These are phyloP conservation scores for Ophraella communa DNA, from an alignment of 2,888 invertebrate species.

Conservation along the genomic window DNA sequence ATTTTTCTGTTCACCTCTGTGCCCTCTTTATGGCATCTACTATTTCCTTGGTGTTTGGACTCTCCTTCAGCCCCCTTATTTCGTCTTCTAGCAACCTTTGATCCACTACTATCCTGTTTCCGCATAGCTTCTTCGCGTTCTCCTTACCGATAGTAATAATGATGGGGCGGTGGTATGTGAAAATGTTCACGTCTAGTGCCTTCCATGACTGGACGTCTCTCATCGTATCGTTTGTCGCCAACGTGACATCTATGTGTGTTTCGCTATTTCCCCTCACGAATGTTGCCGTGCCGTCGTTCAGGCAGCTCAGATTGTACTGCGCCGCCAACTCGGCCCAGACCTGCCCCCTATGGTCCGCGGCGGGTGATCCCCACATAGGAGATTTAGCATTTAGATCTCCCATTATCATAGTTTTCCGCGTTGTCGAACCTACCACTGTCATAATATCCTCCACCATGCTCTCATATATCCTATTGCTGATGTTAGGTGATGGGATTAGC, in stretches of 20 bases:
- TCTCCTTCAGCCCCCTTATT: not conserved
- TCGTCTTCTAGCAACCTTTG: not conserved
- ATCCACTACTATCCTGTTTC: no score
- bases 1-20: not conserved
- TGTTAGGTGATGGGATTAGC: not conserved
- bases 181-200: not conserved
- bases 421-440: not conserved
- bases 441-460: not conserved
- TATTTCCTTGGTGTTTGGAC: no score
- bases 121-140: no score
- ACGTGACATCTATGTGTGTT: constrained; percentile 8
- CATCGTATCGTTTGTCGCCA: not conserved
- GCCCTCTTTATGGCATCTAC: no score
- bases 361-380: not conserved
- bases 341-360: not conserved
- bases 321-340: constrained; percentile 1
- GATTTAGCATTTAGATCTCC: not conserved
- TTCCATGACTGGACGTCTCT: not conserved
- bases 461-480: not conserved
- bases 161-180: constrained; percentile 1
- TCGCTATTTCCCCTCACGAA: not conserved
- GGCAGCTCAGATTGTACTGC: not conserved
- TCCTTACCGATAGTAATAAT: no score
- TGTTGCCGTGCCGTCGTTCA: not conserved
- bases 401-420: not conserved